These are phyloP conservation scores for Neosilurus hyrtlii DNA, from an alignment of 2,797 vertebrate species.

Conservation along the genomic window DNA sequence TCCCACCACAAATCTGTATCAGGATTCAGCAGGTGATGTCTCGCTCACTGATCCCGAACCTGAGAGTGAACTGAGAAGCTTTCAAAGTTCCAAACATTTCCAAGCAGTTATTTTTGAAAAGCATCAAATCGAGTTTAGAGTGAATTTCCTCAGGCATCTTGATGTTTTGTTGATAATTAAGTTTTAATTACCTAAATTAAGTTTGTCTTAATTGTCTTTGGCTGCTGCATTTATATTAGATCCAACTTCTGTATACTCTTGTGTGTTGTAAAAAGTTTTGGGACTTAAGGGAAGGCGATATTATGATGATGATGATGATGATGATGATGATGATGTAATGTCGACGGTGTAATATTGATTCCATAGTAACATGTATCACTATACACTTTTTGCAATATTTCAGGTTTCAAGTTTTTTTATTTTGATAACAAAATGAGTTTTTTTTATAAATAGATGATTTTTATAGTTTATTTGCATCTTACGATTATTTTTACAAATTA, in stretches of 20 bases:
- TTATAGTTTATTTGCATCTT: too few species aligned
- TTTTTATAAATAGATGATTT: too few species aligned
- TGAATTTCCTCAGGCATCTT: neutral
- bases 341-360: too few species aligned
- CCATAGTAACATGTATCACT: neutral
- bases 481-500: too few species aligned
- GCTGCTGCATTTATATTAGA: neutral
- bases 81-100: neutral
- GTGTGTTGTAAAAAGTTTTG: neutral
- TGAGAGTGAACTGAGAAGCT: constrained; percentile 19
- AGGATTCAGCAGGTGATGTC: neutral
- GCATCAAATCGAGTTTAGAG: neutral
- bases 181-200: neutral
- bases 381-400: neutral
- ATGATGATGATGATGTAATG: neutral
- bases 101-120: neutral
- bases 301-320: neutral
- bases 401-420: neutral
- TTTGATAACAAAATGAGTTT: too few species aligned
- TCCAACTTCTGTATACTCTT: neutral
- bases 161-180: neutral
- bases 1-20: constrained; percentile 18
- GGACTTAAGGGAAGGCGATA: neutral
- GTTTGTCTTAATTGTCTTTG: neutral
- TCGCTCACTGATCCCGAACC: constrained; percentile 5